Base-by-base conservation (phyloP, 1,140 invertebrate genomes). In the Orussus abietinus region DNA sequence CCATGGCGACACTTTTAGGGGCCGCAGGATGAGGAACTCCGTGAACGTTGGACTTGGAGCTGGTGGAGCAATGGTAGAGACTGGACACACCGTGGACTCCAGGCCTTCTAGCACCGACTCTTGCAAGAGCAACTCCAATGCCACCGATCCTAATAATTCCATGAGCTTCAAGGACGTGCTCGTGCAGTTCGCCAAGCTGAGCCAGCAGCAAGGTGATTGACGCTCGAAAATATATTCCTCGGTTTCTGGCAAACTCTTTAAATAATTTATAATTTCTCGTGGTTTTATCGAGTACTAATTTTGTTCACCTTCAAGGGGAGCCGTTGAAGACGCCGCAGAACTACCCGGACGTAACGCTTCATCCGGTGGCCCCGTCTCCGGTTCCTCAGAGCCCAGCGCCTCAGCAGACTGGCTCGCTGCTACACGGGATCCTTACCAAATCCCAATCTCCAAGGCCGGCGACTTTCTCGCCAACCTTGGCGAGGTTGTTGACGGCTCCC, bases 401-500 rank as follows among this genome's bases (percentile, higher is more conserved):
- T 22, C 55, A 66, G 40, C 74, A 74, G 38, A 75, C 76, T 22
- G 82, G 81, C 51, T 86, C 84, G 1, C 64, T 88, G 18, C 73
- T 88, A 2, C 85, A 87, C 54, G 84, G 84, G 13, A 87, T 86
- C 45, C 69, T 88, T 11, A 86, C 84, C 1, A 86, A 63, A 64
- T 72, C 64, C 19, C 72, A 66, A 59, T 72, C 59, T n/a, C 64
- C 63, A 38, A 62, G 61, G 60, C 75, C 66, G 12, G 76, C 79
- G 2, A 78, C 78, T 5, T 88, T 85, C 69, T 86, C 85, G 48
- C 85, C 85, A 34, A 89, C 86, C 36, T 75, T 89, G 62, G 85
- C 85, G 31, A 77, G 84, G 66, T 75, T 89, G 47, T 72, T 89
- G 44, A 89, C 85, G 18, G 83, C 84, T 33, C 80, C 80, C 6